Evolutionary conservation across 2,888 invertebrate genomes (phyloP), one percentile per base, ranked within the genome.

Genomic region (Steinernema hermaphroditum): DNA sequence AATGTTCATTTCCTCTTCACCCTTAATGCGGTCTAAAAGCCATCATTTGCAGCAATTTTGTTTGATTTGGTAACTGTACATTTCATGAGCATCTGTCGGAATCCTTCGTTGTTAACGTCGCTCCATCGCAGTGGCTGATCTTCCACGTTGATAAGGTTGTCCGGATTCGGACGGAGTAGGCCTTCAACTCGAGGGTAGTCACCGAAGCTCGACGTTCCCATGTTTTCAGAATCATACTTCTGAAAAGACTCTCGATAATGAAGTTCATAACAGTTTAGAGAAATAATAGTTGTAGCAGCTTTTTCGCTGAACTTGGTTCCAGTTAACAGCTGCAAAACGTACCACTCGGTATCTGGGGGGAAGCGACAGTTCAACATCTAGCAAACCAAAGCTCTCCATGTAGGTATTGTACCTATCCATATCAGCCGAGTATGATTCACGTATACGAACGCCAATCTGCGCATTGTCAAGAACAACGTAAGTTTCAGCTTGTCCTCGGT

Each of bases 401-500:
- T 83, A 85, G 74, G 79, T 81, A 34, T 83, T 77, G 70, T 84
- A 75, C 34, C 85, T 80, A 75, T 85, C 85, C 72, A 85, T 85
- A 77, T 85, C 85, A 27, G 85, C 72, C 1, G 83, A 81, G 76
- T 83, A 85, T 69, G 81, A 81, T 69, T 83, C 83, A 14, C 82
- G 73, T 32, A 81, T 80, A 4, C 83, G 76, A 14, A 81, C 73
- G 34, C 81, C 81, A 70, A 81, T 82, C 76, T 85, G 81, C 0
- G 86, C 84, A 50, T 85, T 83, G 54, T 86, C 84, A 68, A 86
- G 73, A 1, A 86, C 85, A 0, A 86, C 82, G 75, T 86, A 86
- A 68, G 87, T 81, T 75, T 86, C 86, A 14, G 86, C 81, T 69
- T 85, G 85, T 44, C 86, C 86, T 46, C 86, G 75, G 37, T 81